Evolutionary conservation across 1,140 invertebrate species (phyloP), one percentile per base, ranked within the genome.

Genomic region (Armadillidium nasatum): DNA sequence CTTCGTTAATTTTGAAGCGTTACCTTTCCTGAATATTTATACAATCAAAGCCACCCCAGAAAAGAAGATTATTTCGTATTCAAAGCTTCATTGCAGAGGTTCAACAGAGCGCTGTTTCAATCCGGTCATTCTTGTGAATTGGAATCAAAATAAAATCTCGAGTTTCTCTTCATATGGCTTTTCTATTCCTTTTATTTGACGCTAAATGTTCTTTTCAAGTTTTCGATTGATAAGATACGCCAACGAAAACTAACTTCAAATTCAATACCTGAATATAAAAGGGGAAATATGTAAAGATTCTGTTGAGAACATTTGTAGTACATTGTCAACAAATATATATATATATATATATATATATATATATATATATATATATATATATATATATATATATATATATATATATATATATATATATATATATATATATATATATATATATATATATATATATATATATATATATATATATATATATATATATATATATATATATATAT

Each of bases 281-380:
- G 19, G 33, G 33, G 50, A 60, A 19, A 13, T 13, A 60, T 60
- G 50, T 15, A 60, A 19, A 60, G 50, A 60, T 19, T 60, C 50
- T 60, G 19, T 60, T 33, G 33, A 33, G 50, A 60, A 19, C 11
- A 60, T 60, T 60, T 60, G 50, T 60, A 60, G 11, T 60, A 15
- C 11, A 60, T 60, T 60, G 50, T 13, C 33, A 19, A 60, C 50
- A 19, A 15, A 60, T 13, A 60, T 60, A 60, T 60, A 60, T 60
- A 19, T 60, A 19, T 60, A 60, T 60, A 60, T 60, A 60, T 60
- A 60, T 60, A 60, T 60, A 60, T 60, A 60, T 60, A 60, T 60
- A 60, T 60, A 60, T 60, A 60, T 60, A 60, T 60, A 60, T 60
- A 60, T 60, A 60, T 60, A 60, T 60, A 50, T 60, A 60, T 60